Base-by-base conservation (phyloP, 35 echinoderm and acorn worm species). In the Anneissia japonica region DNA sequence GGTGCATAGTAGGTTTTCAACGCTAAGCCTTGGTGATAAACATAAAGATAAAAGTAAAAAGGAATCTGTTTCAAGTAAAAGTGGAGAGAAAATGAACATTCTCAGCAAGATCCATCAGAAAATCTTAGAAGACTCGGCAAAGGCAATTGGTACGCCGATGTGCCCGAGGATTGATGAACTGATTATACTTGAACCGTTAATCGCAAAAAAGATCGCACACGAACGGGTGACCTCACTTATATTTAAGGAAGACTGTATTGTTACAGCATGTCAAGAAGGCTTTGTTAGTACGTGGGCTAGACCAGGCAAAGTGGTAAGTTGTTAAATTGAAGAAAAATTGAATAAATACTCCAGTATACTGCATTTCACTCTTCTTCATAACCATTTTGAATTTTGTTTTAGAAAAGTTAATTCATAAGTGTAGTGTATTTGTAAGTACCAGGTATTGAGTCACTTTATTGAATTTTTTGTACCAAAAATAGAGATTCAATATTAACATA, bases 261-360 rank as follows among this genome's bases (percentile, higher is more conserved):
- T 99, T 5, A 94, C 96, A 51, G 89, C 92, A 1, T 99, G 96
- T 79, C 96, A 99, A 56, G 96, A 97, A 81, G 96, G 96, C 30
- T 91, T 99, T 38, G 89, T 99, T 81, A 94, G 92, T 84, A 99
- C 96, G 12, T 99, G 96, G 96, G 92, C 92, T 75, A 86, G 96
- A 46, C 96, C 96, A 55, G 92, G 92, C 16, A 99, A 94, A 99
- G 96, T 99, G 89, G 96, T 99, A 91, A 99, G 96, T 89, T 6
- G n/a, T n/a, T n/a, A n/a, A n/a, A n/a, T n/a, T n/a, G n/a, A n/a
- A n/a, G n/a, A n/a, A n/a, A n/a, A n/a, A n/a, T n/a, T n/a, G n/a
- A n/a, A n/a, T n/a, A n/a, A n/a, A n/a, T n/a, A n/a, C n/a, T n/a
- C n/a, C n/a, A n/a, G n/a, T n/a, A n/a, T n/a, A n/a, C n/a, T n/a